Percentiles rank a stretch among this genome's conserved stretches.
Conservation (phyloP, 2,888 invertebrate genomes). For the Volucella bombylans region DNA sequence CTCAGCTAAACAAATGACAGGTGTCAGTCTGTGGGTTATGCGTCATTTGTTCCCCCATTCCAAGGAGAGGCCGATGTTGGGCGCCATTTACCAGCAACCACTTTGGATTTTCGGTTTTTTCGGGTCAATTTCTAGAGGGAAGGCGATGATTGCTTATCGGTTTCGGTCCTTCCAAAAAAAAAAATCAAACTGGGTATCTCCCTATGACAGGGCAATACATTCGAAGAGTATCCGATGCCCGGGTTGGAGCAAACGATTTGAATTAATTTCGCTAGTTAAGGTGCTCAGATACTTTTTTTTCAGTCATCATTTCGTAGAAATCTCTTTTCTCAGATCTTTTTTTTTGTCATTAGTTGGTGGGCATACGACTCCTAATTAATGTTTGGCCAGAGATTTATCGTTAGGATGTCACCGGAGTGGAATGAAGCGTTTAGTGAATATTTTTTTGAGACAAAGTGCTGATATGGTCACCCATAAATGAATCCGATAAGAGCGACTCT, state of each 20-base stretch:
- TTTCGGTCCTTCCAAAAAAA: neutral
- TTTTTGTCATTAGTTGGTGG: constrained; percentile 20
- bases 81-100: constrained; percentile 57
- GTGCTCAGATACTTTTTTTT: constrained; percentile 45
- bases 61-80: constrained; percentile 29
- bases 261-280: constrained; percentile 71
- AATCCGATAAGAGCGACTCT: constrained; percentile 60
- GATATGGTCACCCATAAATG: constrained; percentile 66
- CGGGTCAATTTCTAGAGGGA: constrained; percentile 20
- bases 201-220: constrained; percentile 64
- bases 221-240: constrained; percentile 23
- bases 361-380: constrained; percentile 56
- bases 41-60: constrained; percentile 57
- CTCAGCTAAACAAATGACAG: constrained; percentile 70
- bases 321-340: constrained; percentile 34
- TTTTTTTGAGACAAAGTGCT: constrained; percentile 56
- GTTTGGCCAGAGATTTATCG: constrained; percentile 53
- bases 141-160: constrained; percentile 49
- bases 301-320: constrained; percentile 56
- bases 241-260: constrained; percentile 45
- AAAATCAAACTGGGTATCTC: constrained; percentile 36
- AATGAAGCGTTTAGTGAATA: constrained; percentile 50
- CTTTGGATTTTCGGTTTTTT: constrained; percentile 20
- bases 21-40: constrained; percentile 71
- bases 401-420: constrained; percentile 28